Percentiles rank a stretch among this genome's conserved stretches.
phyloP scores from a whole-genome alignment of 2,113 vertebrate genomes.

The Xenopus laevis region DNA sequence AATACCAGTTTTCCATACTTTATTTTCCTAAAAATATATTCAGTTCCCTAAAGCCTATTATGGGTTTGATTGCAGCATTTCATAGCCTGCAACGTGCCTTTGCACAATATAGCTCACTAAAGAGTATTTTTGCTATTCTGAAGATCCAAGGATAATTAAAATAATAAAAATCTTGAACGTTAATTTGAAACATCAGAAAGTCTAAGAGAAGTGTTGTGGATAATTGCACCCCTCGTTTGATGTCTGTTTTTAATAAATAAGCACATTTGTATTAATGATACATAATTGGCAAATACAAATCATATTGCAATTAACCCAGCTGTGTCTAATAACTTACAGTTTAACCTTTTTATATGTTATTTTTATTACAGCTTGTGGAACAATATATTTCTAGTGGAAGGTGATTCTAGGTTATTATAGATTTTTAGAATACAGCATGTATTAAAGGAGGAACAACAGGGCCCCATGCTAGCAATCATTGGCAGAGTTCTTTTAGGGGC shows the following conservation, averaged over 20 bases:
- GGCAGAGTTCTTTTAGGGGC: not conserved
- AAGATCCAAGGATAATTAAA: not conserved
- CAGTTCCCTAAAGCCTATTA: too few relatives aligned
- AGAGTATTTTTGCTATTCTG: not conserved
- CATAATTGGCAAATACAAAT: conserved; percentile 23
- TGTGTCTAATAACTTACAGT: conserved; percentile 14
- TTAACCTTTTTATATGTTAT: conserved; percentile 16
- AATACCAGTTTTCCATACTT: too few relatives aligned
- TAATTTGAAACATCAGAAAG: not conserved
- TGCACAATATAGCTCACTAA: not conserved
- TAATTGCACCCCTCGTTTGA: conserved; percentile 2
- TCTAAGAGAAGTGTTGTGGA: not conserved
- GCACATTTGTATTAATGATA: conserved; percentile 8
- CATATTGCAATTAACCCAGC: conserved; percentile 26
- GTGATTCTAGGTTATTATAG: too few relatives aligned
- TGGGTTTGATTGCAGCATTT: too few relatives aligned
- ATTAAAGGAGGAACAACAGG: too few relatives aligned
- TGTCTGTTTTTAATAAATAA: conserved; percentile 22
- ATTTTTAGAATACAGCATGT: too few relatives aligned
- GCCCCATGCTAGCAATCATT: not conserved
- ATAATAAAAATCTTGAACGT: not conserved
- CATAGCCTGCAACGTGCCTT: too few relatives aligned
- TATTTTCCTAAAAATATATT: too few relatives aligned
- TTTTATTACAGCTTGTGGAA: not conserved
- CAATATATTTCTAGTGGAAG: not conserved